Conservation (phyloP, 2,113 vertebrate genomes). For the Urocynchramus pylzowi region DNA sequence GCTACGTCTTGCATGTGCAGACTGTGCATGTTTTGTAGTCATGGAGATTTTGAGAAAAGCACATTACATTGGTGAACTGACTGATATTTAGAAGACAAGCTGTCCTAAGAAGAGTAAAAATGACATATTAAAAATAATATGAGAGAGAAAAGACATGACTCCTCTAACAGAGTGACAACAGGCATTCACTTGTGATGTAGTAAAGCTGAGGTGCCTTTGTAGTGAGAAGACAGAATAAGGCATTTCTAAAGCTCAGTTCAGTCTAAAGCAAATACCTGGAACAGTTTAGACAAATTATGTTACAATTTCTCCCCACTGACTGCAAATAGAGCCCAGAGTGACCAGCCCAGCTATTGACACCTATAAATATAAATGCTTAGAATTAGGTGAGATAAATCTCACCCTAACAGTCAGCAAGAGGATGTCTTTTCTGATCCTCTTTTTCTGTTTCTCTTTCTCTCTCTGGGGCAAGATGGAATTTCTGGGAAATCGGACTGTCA, state of each 20-base stretch:
- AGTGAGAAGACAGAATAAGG: background rate
- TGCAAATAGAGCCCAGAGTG: background rate
- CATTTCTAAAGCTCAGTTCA: background rate
- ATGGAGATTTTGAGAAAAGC: background rate
- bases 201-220: background rate
- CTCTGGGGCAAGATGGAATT: background rate
- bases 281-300: background rate
- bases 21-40: background rate
- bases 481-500: background rate
- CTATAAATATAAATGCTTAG: background rate
- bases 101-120: background rate
- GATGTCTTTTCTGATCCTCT: background rate
- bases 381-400: background rate
- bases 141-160: background rate
- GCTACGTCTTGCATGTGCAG: background rate
- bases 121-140: background rate
- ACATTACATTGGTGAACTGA: background rate
- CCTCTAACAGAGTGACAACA: background rate
- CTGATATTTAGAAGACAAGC: background rate
- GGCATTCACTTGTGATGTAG: background rate
- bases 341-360: background rate
- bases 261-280: background rate
- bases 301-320: background rate
- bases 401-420: background rate
- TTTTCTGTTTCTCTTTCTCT: background rate